Base-by-base conservation (phyloP, 2,888 invertebrate genomes). In the Agrypnus murinus region DNA sequence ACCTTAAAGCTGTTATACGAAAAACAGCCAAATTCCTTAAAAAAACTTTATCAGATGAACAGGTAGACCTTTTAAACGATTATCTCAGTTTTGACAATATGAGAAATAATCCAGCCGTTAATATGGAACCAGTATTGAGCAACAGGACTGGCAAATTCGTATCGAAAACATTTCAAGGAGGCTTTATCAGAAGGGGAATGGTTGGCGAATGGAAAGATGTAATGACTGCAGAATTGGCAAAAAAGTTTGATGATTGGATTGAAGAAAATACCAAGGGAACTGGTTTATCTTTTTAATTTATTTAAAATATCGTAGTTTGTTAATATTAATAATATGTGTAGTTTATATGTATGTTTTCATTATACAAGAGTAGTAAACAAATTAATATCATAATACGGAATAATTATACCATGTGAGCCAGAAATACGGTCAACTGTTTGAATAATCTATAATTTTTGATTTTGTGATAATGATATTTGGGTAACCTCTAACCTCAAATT, bases 221-320 rank as follows among this genome's bases (percentile, higher is more conserved):
- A 73, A 94, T 96, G 91, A 89, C 91, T 0, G 89, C 90, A 0
- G 92, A 93, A 77, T 86, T 95, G 79, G 91, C 92, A 0, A 85
- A 87, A 64, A 87, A 88, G 75, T 95, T 96, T 80, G 94, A 96
- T 82, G 86, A 89, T 9, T 94, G 93, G 93, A 91, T 90, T 4
- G 89, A 88, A 17, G 82, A 87, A 57, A 89, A 92, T 83, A 84
- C 91, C 14, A 87, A 87, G 68, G 91, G 89, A 0, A 92, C 91
- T 0, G 92, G 88, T 15, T 75, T 84, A 19, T n/a, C 14, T 14
- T 65, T 55, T 55, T 65, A 65, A 38, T 15, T 45, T 55, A 36
- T 58, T n/a, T n/a, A n/a, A n/a, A n/a, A n/a, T n/a, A n/a, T n/a
- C n/a, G n/a, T n/a, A n/a, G 34, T 34, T 34, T 6, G 9, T 34